These are phyloP conservation scores for Olivierus martensii DNA, from an alignment of 1,140 invertebrate genomes.

Conservation along the genomic window DNA sequence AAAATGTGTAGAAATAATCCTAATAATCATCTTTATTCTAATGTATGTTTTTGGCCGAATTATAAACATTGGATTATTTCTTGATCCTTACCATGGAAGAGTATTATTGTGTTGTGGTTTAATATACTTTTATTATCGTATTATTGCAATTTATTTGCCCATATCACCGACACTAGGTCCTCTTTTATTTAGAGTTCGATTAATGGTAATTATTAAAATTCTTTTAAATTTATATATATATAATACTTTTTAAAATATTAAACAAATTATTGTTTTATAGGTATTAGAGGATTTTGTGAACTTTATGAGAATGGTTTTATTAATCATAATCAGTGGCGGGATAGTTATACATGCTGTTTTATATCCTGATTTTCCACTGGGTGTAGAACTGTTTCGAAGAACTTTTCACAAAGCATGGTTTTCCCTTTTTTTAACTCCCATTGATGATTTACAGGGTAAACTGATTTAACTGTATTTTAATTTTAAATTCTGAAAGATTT, in stretches of 20 bases:
- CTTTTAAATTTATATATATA: not conserved
- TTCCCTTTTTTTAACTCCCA: constrained; percentile 31
- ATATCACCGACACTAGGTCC: constrained; percentile 33
- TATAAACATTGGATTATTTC: constrained; percentile 13
- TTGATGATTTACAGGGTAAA: constrained; percentile 26
- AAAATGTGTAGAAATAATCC: constrained; percentile 17
- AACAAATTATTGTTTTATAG: constrained; percentile 19
- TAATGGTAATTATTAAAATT: constrained; percentile 27
- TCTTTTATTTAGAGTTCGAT: constrained; percentile 29
- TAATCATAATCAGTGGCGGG: constrained; percentile 31
- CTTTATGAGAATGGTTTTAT: constrained; percentile 31
- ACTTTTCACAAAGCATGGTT: constrained; percentile 29
- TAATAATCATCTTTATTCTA: constrained; percentile 17
- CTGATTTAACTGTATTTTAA: not conserved
- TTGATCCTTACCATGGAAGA: constrained; percentile 18
- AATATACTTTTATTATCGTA: constrained; percentile 33
- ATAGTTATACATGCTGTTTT: constrained; percentile 32
- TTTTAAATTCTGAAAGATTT: too few relatives aligned
- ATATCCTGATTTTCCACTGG: constrained; percentile 31
- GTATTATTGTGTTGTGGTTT: constrained; percentile 22
- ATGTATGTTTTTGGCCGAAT: constrained; percentile 18
- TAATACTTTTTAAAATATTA: not conserved
- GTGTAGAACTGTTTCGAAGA: constrained; percentile 23
- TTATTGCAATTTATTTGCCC: constrained; percentile 30
- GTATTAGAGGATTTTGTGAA: constrained; percentile 31